Evolutionary conservation across 2,113 vertebrate genomes (phyloP).

Genomic region (Tympanuchus pallidicinctus): DNA sequence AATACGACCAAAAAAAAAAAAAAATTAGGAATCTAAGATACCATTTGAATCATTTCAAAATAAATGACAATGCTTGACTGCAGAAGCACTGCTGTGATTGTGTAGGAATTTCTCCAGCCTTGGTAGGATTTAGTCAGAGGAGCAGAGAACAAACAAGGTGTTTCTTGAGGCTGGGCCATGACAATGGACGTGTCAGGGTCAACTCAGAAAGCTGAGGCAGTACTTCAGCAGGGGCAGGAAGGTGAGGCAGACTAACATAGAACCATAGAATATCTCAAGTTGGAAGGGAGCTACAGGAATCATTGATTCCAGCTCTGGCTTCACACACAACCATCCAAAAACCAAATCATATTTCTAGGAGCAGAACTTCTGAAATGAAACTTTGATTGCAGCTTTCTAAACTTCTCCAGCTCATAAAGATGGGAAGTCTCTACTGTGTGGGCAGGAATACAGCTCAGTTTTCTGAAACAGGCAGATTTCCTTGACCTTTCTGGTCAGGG

Average conservation of each 20-base stretch:
- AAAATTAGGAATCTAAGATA: neutral
- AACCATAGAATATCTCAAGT: neutral
- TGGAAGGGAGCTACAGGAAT: neutral
- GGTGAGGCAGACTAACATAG: neutral
- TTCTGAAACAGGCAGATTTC: neutral
- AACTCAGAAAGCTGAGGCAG: neutral
- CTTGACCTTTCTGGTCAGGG: neutral
- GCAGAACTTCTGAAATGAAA: neutral
- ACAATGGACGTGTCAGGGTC: neutral
- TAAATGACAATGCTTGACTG: neutral
- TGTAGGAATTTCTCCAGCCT: neutral
- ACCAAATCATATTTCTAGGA: neutral
- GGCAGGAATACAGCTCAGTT: neutral
- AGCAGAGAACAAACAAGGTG: neutral
- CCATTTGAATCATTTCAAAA: neutral
- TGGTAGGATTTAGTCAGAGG: neutral
- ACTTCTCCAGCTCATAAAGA: neutral
- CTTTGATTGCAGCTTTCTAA: neutral
- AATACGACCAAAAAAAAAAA: neutral
- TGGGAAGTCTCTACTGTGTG: neutral
- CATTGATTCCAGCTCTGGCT: neutral
- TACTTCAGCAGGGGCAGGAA: accelerated
- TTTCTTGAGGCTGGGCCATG: neutral
- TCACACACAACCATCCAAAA: neutral
- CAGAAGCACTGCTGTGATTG: neutral